Evolutionary conservation across 2,113 vertebrate genomes (phyloP).

Genomic region (Hemiprocne comata): DNA sequence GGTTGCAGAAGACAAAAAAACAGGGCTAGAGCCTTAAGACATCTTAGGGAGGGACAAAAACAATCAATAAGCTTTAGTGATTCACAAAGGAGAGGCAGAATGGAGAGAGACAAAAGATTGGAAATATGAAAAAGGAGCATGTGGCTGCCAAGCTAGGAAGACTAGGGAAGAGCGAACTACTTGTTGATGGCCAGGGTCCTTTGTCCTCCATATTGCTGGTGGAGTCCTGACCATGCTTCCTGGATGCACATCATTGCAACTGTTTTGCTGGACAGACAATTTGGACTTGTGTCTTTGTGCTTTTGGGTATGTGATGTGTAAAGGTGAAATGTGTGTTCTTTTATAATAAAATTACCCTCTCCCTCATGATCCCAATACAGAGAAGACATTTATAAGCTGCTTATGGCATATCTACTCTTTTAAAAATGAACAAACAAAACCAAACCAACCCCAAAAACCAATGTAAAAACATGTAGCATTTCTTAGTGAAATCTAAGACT

Average conservation of each 20-base stretch:
- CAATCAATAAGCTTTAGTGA: neutral
- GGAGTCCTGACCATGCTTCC: neutral
- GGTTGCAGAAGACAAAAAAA: neutral
- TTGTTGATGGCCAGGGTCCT: neutral
- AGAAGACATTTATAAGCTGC: neutral
- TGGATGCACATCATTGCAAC: neutral
- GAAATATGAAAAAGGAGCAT: neutral
- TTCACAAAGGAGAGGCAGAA: neutral
- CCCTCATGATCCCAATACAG: neutral
- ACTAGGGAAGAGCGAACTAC: neutral
- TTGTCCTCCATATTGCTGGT: fast-evolving
- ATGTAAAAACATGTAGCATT: neutral
- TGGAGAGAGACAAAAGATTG: neutral
- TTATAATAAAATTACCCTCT: neutral
- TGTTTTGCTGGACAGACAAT: neutral
- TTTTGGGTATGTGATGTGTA: neutral
- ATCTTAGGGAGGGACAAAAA: neutral
- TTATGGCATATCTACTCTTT: neutral
- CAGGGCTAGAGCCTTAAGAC: neutral
- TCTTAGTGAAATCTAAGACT: neutral
- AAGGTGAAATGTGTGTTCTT: neutral
- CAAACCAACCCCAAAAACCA: neutral
- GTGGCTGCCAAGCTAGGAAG: neutral
- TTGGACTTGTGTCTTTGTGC: neutral
- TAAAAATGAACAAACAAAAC: neutral